phyloP scores from a whole-genome alignment of 1,140 invertebrate species.

The Brachionus paranguensis region DNA sequence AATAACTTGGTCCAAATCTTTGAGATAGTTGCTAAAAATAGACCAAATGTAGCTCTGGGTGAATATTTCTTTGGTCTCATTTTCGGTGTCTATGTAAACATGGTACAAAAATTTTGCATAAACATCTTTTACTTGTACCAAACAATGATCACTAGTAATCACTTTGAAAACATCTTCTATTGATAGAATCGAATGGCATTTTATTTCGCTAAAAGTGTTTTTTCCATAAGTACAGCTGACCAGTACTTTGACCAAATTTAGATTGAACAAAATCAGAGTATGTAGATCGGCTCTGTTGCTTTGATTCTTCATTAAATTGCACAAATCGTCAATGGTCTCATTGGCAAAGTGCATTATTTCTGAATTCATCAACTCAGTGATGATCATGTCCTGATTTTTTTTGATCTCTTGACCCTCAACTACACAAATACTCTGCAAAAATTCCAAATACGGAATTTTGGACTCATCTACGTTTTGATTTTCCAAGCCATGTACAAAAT shows the following conservation, averaged over 20 bases:
- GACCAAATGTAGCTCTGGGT: not conserved
- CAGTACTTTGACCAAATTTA: slow-evolving; percentile 84
- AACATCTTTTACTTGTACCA: slow-evolving; percentile 80
- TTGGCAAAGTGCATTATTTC: not conserved
- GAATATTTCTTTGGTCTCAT: slow-evolving; percentile 61
- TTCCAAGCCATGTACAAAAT: slow-evolving; percentile 96
- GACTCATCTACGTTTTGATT: slow-evolving; percentile 68
- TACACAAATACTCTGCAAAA: slow-evolving; percentile 92
- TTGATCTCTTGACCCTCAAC: slow-evolving; percentile 90
- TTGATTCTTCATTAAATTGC: slow-evolving; percentile 56
- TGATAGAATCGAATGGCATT: slow-evolving; percentile 89
- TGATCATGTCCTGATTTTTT: slow-evolving; percentile 92
- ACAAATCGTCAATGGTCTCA: slow-evolving; percentile 33
- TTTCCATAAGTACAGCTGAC: slow-evolving; percentile 98
- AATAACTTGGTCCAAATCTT: slow-evolving; percentile 4
- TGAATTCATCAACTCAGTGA: slow-evolving; percentile 68
- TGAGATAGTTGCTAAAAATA: not conserved
- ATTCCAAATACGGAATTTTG: slow-evolving; percentile 88
- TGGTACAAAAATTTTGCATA: slow-evolving; percentile 98
- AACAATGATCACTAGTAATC: slow-evolving; percentile 80
- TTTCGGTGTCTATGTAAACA: slow-evolving; percentile 98
- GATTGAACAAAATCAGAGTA: slow-evolving; percentile 80
- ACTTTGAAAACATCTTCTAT: slow-evolving; percentile 92
- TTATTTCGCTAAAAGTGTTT: slow-evolving; percentile 97
- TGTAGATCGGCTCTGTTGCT: slow-evolving; percentile 70